Percentiles rank a stretch among this genome's conserved stretches.
These are phyloP conservation scores for Seriola aureovittata DNA, from an alignment of 2,113 vertebrate genomes.

Conservation along the genomic window DNA sequence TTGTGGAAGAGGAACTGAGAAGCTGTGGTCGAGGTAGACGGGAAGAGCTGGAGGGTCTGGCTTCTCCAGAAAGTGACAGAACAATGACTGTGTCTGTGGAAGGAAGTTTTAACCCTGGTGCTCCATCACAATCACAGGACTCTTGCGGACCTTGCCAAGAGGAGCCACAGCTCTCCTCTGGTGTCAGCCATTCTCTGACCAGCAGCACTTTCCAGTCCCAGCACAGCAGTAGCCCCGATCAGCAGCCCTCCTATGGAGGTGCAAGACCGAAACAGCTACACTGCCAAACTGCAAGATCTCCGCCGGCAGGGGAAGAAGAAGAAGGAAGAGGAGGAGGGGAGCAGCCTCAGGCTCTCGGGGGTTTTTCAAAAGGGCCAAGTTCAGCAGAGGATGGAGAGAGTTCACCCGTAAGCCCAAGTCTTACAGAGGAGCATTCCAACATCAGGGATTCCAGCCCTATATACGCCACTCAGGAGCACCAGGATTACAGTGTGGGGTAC, in stretches of 20 bases:
- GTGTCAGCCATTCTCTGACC: slow-evolving; percentile 34
- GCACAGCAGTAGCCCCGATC: slow-evolving; percentile 66
- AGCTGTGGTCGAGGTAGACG: slow-evolving; percentile 24
- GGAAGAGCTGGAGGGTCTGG: slow-evolving; percentile 51
- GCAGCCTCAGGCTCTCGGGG: slow-evolving; percentile 4
- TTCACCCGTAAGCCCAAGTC: slow-evolving; percentile 36
- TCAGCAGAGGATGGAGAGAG: slow-evolving; percentile 61
- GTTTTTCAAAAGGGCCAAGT: slow-evolving; percentile 28
- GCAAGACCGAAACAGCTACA: slow-evolving; percentile 90
- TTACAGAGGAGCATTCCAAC: slow-evolving; percentile 49
- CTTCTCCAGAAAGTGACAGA: slow-evolving; percentile 77
- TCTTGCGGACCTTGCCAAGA: slow-evolving; percentile 53
- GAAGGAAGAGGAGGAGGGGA: slow-evolving; percentile 54
- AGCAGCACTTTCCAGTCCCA: slow-evolving; percentile 66
- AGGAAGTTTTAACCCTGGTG: slow-evolving; percentile 46
- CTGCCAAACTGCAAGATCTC: slow-evolving; percentile 76
- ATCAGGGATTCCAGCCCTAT: slow-evolving; percentile 37
- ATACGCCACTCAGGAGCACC: slow-evolving; percentile 66
- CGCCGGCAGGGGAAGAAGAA: slow-evolving; percentile 69
- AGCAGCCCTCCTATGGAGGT: slow-evolving; percentile 82
- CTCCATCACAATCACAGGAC: slow-evolving; percentile 65
- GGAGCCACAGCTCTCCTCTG: slow-evolving; percentile 64
- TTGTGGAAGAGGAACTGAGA: slow-evolving; percentile 60
- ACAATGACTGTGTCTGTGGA: slow-evolving; percentile 53
- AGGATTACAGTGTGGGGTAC: slow-evolving; percentile 78